phyloP scores from a whole-genome alignment of 2,888 invertebrate genomes.

The Theretra japonica region DNA sequence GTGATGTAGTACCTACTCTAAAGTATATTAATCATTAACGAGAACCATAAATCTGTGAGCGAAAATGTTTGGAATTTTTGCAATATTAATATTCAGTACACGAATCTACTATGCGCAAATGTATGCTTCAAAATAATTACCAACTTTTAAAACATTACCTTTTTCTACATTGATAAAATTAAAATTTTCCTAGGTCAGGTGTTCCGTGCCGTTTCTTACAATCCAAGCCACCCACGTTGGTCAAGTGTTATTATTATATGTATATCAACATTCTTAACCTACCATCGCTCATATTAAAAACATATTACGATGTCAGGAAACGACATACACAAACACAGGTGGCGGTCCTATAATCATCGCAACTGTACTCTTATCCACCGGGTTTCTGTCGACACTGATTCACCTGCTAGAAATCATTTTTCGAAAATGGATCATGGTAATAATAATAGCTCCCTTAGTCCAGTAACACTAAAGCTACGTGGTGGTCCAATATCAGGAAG shows the following conservation, averaged over 20 bases:
- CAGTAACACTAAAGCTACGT: too few relatives aligned
- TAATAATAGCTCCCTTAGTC: too few relatives aligned
- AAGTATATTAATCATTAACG: background rate
- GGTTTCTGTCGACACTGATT: too few relatives aligned
- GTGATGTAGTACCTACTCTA: background rate
- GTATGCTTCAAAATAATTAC: too few relatives aligned
- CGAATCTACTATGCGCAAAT: too few relatives aligned
- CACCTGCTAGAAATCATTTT: too few relatives aligned
- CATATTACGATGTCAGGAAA: conserved; percentile 10
- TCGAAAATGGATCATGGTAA: too few relatives aligned
- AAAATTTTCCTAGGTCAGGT: background rate
- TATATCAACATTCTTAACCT: conserved; percentile 24
- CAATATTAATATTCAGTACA: too few relatives aligned
- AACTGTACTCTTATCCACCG: background rate
- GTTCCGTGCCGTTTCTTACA: background rate
- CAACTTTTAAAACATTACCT: too few relatives aligned
- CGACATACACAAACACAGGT: background rate
- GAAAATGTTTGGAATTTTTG: background rate
- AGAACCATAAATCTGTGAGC: background rate
- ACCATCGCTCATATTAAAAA: conserved; percentile 13
- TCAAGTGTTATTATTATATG: conserved; percentile 7
- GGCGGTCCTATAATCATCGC: conserved; percentile 4
- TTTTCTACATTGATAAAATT: too few relatives aligned
- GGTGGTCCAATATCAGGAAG: too few relatives aligned
- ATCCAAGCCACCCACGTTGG: background rate